A percentile compares a stretch with the other conserved stretches of the same genome.
phyloP scores from a whole-genome alignment of 2,888 invertebrate genomes.

The Chrysodeixis includens region DNA sequence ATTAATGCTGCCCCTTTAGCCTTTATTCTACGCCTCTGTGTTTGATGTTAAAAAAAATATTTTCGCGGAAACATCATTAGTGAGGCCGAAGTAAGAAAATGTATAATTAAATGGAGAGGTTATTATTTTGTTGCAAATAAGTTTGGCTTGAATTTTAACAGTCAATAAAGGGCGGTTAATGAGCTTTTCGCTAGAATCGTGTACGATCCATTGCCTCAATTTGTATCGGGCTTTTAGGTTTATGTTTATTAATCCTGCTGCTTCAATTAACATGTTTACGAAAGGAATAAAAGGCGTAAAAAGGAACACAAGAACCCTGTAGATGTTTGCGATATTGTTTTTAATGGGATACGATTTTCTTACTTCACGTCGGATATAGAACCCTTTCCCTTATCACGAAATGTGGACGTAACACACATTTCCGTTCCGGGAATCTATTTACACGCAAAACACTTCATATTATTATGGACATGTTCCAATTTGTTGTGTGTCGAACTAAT shows the following conservation, averaged over 20 bases:
- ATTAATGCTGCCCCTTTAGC: conserved; percentile 66
- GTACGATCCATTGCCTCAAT: conserved; percentile 21
- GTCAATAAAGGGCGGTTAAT: conserved; percentile 29
- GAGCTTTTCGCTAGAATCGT: conserved; percentile 22
- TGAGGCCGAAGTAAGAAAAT: conserved; percentile 36
- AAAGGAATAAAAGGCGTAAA: not conserved
- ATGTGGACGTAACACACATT: conserved; percentile 24
- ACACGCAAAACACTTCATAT: not conserved
- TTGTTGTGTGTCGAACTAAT: not conserved
- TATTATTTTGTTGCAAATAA: conserved; percentile 41
- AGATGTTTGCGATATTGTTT: not conserved
- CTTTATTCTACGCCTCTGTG: conserved; percentile 33
- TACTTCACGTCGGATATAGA: conserved; percentile 23
- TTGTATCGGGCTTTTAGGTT: conserved; percentile 16
- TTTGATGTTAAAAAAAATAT: conserved; percentile 47
- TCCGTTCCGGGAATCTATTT: conserved; percentile 14
- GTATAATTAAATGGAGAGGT: conserved; percentile 46
- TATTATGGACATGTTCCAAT: conserved; percentile 7
- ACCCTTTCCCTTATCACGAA: conserved; percentile 6
- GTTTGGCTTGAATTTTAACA: conserved; percentile 38
- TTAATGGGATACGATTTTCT: conserved; percentile 19
- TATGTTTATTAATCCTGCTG: not conserved
- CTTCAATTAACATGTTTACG: conserved; percentile 7
- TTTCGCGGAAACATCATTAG: conserved; percentile 48
- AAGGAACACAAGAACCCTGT: no score